Evolutionary conservation across 2,888 invertebrate genomes (phyloP), one percentile per base, ranked within the genome.

Genomic region (Cotesia congregata): DNA sequence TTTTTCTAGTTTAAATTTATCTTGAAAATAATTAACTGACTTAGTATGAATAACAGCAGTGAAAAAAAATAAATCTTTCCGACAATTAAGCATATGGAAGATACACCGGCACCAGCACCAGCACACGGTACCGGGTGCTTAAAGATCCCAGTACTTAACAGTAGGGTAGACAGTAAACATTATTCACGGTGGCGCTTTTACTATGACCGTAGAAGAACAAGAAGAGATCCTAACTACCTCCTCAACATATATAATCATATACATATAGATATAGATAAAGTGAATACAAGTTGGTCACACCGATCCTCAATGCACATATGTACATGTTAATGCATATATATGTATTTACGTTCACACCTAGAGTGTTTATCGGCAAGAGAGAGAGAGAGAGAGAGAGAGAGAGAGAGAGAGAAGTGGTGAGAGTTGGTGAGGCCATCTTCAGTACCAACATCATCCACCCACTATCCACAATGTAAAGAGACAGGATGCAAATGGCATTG

Each of bases 401-500:
- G 30, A 30, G 30, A 30, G 30, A 3, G 30, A 3, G 30, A 30
- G 69, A 72, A 62, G 75, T 74, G 72, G 78, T 77, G 78, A 76
- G 68, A 30, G 30, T 30, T 30, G 30, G 30, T 30, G 30, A 80
- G 62, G 77, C 77, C 65, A 62, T 77, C 70, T 76, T 59, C 76
- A 77, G 74, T 72, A 75, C 77, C 75, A 75, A 74, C 75, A 40
- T 40, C 9, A 78, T 74, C 73, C 77, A 77, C 76, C 67, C 70
- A 67, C 38, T 71, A 20, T 30, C 67, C 74, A 15, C 50, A 64
- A 70, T 74, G 77, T 72, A 73, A 78, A 80, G 79, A 78, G 80
- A 73, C 80, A 75, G 75, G 79, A 79, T 80, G 80, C 79, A 80
- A 80, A 80, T 79, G 80, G 67, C 78, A 79, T 77, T 67, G 67